Evolutionary conservation across 1,140 invertebrate species (phyloP), one percentile per base, ranked within the genome.

Genomic region (Conus betulinus): DNA sequence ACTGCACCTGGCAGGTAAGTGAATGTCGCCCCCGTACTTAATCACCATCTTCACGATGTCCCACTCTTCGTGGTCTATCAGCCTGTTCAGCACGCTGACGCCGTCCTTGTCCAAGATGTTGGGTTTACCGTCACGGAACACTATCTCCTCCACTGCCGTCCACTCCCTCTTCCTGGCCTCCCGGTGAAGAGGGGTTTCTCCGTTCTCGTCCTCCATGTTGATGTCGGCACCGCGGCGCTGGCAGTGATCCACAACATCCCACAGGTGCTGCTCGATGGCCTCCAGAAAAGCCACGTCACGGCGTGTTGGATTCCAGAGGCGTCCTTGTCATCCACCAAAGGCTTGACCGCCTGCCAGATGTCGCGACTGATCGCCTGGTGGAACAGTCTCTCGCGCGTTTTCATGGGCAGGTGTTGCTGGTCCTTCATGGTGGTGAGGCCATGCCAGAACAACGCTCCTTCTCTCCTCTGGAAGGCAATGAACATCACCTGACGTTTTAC

Each of bases 291-390:
- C 79, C 15, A 52, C 51, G 79, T 81, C 79, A 81, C 79, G 79
- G 13, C 25, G 39, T 51, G 39, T 51, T 51, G 39, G 79, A 81
- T 81, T 11, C 79, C 79, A 81, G 79, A 10, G 39, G 11, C 5
- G 52, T 81, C 79, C 79, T 81, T 81, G 11, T 81, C 79, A n/a
- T 81, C 39, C 79, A 81, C 79, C 25, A 81, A 53, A 8, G 79
- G 79, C 5, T 81, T 81, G 17, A 81, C 15, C 25, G 39, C 25
- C 79, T 81, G 79, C 27, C 52, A 81, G 25, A 81, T 17, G 7
- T 52, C 27, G 5, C 52, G 39, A 27, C 8, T 10, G 10, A 81
- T 15, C 23, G 79, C 79, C 52, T 52, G 7, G 6, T 81, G 79
- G 25, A 81, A 81, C 52, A 81, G 13, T 17, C 23, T 27, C 5